These are phyloP conservation scores for Euura lappo DNA, from an alignment of 1,140 invertebrate genomes.

Conservation along the genomic window DNA sequence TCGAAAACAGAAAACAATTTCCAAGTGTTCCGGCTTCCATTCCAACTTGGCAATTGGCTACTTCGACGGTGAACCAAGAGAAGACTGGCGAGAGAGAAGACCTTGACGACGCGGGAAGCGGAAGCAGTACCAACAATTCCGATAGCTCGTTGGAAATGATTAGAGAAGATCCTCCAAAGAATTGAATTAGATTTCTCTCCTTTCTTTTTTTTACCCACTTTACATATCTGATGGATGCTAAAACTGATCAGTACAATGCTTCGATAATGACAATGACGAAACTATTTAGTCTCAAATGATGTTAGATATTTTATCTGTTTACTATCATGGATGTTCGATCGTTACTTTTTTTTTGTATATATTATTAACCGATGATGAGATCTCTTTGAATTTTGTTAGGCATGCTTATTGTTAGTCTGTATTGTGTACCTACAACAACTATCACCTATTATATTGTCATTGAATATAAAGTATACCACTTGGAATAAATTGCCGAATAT, in stretches of 20 bases:
- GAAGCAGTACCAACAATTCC: slow-evolving; percentile 59
- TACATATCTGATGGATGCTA: too few relatives aligned
- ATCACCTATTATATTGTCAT: background rate
- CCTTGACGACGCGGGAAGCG: slow-evolving; percentile 51
- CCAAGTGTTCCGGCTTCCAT: slow-evolving; percentile 75
- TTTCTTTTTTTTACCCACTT: too few relatives aligned
- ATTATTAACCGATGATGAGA: background rate
- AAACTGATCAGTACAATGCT: too few relatives aligned
- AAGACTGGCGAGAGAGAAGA: slow-evolving; percentile 54
- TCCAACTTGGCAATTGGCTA: slow-evolving; percentile 74
- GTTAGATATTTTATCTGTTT: background rate
- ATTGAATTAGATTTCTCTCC: slow-evolving; percentile 25
- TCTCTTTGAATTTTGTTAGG: slow-evolving; percentile 15
- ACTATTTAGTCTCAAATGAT: slow-evolving; percentile 2
- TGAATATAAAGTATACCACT: background rate
- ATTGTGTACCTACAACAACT: too few relatives aligned
- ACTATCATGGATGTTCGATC: background rate
- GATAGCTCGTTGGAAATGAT: slow-evolving; percentile 61
- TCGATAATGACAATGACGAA: background rate
- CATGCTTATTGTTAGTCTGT: slow-evolving; percentile 24
- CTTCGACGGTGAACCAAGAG: slow-evolving; percentile 46
- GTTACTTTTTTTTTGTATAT: background rate
- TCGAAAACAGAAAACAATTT: slow-evolving; percentile 71
- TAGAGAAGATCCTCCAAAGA: slow-evolving; percentile 55
- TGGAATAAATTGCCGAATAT: slow-evolving; percentile 1